Evolutionary conservation across 2,113 vertebrate species (phyloP), one percentile per base, ranked within the genome.

Genomic region (Oryzias woworae): DNA sequence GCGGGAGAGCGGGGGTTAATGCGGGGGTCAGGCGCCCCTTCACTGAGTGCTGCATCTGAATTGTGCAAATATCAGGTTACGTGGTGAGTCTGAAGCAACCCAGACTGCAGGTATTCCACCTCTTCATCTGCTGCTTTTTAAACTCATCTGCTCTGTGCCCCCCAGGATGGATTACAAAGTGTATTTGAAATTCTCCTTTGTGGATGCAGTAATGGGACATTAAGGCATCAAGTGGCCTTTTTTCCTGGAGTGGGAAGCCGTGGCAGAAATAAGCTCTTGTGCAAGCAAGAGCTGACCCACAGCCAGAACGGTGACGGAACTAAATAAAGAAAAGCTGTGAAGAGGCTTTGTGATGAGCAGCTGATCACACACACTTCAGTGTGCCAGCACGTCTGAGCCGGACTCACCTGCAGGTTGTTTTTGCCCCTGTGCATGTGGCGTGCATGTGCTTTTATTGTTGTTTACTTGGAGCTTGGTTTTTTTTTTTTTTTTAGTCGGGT

Each of bases 311-410:
- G 77, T 80, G 83, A 86, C 69, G 60, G 62, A 66, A 79, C 87
- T 88, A 87, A 88, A 91, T 88, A 89, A 91, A 89, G 86, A 87
- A 75, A 82, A 86, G 74, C 83, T 75, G 80, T 67, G 67, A 75
- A 83, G 81, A 87, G 85, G 82, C 78, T 88, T 83, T 85, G 80
- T 75, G 79, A 81, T 44, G 68, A 76, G 66, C 85, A 85, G 83
- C 86, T 90, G 85, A 85, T 75, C 75, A 79, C 23, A 80, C 75
- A 76, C 63, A 42, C 50, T 57, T 23, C 16, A 13, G 43, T 53
- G 68, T 72, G 72, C 55, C 67, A 55, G 67, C 73, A 26, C 43
- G 75, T 81, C 74, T 75, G 66, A 61, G 70, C 60, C 36, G 78
- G 78, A 47, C 61, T 24, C 62, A 45, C 56, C 48, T 64, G 44